Base-by-base conservation (phyloP, 2,797 vertebrate genomes). In the Poecilia picta region DNA sequence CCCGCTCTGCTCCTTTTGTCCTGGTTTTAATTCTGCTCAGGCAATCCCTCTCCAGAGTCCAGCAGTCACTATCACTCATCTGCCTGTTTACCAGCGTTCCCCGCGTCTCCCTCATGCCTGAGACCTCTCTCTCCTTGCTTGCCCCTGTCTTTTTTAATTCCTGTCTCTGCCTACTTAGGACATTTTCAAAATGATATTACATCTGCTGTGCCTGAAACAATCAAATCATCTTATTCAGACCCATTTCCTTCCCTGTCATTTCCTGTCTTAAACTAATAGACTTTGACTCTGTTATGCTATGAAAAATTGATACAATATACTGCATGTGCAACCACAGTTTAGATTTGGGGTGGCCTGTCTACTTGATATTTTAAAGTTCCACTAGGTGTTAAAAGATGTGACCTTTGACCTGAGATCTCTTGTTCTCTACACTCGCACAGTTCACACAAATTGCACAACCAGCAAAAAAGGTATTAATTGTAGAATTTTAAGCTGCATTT, bases 1-100 rank as follows among this genome's bases (percentile, higher is more conserved):
- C 81, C 85, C 73, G 2, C 81, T 72, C 81, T 72, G 77, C 80
- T 88, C 12, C 68, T 45, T 71, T 45, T 45, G 41, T 71, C 41
- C 68, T 71, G 13, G 25, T 46, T 16, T 71, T 71, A 45, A 62
- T 64, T 33, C 31, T n/a, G 39, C 74, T 75, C n/a, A 33, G 39
- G 20, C 55, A 57, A 10, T 57, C 8, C 28, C 49, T 55, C 33
- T n/a, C 51, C 33, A 41, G 31, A 55, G 36, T 49, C 49, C 28
- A 12, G 23, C 68, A 25, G 39, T 71, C 68, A 46, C 68, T 28
- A 46, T 45, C 41, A 16, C 25, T 71, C 68, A 71, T 46, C 41
- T 71, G 43, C 68, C 68, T 45, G 25, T 71, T 71, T 71, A 71
- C n/a, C 41, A 45, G 41, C 41, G 13, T 0, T 59, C 31, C 28